Evolutionary conservation across 2,113 vertebrate genomes (phyloP).

Genomic region (Phalacrocorax carbo): DNA sequence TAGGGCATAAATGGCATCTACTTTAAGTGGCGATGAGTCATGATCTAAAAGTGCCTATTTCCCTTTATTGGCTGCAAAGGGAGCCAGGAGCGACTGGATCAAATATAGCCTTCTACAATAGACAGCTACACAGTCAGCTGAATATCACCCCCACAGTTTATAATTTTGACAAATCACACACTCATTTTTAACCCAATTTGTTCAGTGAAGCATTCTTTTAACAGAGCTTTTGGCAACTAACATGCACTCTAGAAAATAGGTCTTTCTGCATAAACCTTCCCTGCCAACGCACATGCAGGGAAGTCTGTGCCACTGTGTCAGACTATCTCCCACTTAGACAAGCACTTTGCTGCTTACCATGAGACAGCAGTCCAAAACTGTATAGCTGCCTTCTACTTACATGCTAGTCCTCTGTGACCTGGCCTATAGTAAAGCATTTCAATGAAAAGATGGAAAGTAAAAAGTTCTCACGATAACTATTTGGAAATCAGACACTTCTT

Average conservation of each 20-base stretch:
- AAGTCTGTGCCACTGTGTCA: not conserved
- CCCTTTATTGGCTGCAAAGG: constrained; percentile 14
- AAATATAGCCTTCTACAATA: constrained; percentile 31
- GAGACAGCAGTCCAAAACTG: not conserved
- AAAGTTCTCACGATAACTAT: not conserved
- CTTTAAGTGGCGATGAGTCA: not conserved
- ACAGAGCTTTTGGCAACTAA: not conserved
- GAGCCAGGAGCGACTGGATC: constrained; percentile 1
- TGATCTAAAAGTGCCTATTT: constrained; percentile 11
- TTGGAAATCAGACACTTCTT: not conserved
- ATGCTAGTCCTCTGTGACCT: not conserved
- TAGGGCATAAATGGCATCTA: not conserved
- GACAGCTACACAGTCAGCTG: constrained; percentile 15
- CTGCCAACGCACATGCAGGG: not conserved
- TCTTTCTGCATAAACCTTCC: not conserved
- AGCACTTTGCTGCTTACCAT: not conserved
- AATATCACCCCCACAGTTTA: not conserved
- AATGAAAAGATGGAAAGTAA: not conserved
- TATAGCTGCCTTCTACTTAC: not conserved
- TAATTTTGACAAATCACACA: constrained; percentile 35
- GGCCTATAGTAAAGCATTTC: not conserved
- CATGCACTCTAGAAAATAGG: not conserved
- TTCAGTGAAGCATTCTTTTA: not conserved
- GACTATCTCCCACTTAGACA: not conserved
- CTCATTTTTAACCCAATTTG: not conserved